These are phyloP conservation scores for Oscheius sp. DNA, from an alignment of 2,888 invertebrate genomes.

Conservation along the genomic window DNA sequence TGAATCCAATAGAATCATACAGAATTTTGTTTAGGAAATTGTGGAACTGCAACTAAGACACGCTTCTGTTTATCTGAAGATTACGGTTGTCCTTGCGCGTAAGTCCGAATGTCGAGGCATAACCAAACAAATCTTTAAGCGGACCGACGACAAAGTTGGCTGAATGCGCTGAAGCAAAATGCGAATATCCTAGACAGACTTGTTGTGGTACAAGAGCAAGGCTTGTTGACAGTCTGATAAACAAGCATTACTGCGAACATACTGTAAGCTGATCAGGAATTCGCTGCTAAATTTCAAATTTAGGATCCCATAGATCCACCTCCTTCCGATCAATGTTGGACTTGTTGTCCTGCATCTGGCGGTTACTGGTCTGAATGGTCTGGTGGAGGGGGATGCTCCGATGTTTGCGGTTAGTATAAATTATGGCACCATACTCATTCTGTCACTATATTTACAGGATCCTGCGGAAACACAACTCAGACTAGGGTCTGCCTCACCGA, in stretches of 20 bases:
- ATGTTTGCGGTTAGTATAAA: too few relatives aligned
- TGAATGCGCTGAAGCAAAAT: conserved; percentile 43
- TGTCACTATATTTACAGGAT: too few relatives aligned
- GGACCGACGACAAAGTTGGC: conserved; percentile 45
- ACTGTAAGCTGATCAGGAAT: too few relatives aligned
- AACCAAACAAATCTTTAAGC: conserved; percentile 34
- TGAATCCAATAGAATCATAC: background rate
- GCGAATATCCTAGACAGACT: conserved; percentile 44
- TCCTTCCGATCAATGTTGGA: conserved; percentile 23
- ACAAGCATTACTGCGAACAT: background rate
- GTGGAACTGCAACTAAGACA: conserved; percentile 41
- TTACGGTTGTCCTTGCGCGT: conserved; percentile 49
- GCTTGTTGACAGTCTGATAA: conserved; percentile 30
- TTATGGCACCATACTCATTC: too few relatives aligned
- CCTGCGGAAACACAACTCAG: conserved; percentile 27
- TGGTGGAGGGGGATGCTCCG: background rate
- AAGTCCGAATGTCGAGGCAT: background rate
- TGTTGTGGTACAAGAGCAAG: conserved; percentile 50
- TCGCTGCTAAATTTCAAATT: background rate
- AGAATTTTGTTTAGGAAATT: conserved; percentile 15
- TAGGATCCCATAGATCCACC: conserved; percentile 15
- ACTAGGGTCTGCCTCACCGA: conserved; percentile 28
- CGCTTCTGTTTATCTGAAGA: conserved; percentile 45
- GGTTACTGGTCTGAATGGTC: conserved; percentile 33
- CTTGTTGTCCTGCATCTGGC: conserved; percentile 28